Percentiles rank a stretch among this genome's conserved stretches.
These are phyloP conservation scores for Aptenodytes patagonicus DNA, from an alignment of 2,113 vertebrate genomes.

Conservation along the genomic window DNA sequence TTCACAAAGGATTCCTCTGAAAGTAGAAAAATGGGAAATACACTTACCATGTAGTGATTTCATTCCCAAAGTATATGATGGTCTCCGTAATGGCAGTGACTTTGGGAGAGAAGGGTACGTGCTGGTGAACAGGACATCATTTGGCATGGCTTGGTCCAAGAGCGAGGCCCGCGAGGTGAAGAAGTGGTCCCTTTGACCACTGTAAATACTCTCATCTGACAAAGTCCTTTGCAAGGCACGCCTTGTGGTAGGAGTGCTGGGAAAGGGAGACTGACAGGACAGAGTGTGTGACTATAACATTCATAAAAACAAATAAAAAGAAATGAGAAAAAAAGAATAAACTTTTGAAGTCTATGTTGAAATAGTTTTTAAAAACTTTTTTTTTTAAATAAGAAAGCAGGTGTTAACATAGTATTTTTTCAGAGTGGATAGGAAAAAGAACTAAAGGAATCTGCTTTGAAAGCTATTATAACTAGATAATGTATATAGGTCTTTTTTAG, in stretches of 20 bases:
- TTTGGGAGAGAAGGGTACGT: slow-evolving; percentile 88
- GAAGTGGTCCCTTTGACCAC: slow-evolving; percentile 87
- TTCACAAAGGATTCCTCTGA: not conserved
- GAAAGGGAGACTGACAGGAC: slow-evolving; percentile 84
- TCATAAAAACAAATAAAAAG: not conserved
- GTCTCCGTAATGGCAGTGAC: slow-evolving; percentile 82
- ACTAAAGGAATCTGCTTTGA: not conserved
- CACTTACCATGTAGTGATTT: slow-evolving; percentile 86
- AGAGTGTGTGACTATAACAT: slow-evolving; percentile 69
- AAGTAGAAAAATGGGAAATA: not conserved
- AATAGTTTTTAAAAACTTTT: not conserved
- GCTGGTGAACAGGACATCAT: slow-evolving; percentile 91
- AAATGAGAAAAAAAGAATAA: not conserved
- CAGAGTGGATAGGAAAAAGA: not conserved
- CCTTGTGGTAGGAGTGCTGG: slow-evolving; percentile 78
- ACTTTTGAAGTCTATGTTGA: not conserved
- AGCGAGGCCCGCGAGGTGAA: slow-evolving; percentile 75
- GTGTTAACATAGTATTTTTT: not conserved
- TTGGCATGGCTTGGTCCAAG: slow-evolving; percentile 85
- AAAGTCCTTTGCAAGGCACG: slow-evolving; percentile 90
- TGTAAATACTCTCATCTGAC: slow-evolving; percentile 96
- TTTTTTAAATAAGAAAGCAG: not conserved
- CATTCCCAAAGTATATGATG: slow-evolving; percentile 91
- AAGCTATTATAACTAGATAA: not conserved
- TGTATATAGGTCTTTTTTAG: not conserved